Evolutionary conservation across 2,113 vertebrate genomes (phyloP).

Genomic region (Mustela lutreola): DNA sequence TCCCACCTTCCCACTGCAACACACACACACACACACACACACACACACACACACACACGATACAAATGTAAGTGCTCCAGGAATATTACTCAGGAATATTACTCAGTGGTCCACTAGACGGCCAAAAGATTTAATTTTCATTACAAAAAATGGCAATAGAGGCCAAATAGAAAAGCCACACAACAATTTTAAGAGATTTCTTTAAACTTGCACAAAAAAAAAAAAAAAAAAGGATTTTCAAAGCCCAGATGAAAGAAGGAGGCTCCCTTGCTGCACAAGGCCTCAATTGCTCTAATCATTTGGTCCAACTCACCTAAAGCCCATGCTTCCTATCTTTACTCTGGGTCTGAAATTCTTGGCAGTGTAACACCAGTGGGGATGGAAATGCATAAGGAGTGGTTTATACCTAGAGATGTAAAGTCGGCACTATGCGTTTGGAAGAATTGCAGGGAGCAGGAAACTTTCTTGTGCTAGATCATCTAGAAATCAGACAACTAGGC

Average conservation of each 20-base stretch:
- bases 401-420: background rate
- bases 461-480: background rate
- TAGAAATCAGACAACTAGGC: background rate
- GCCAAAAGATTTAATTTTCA: slow-evolving; percentile 23
- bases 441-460: background rate
- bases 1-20: background rate
- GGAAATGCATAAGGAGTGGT: background rate
- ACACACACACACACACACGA: background rate
- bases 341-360: slow-evolving; percentile 35
- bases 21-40: background rate
- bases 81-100: background rate
- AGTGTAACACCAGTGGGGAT: background rate
- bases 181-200: slow-evolving; percentile 13
- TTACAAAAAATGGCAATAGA: background rate
- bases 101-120: background rate
- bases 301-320: background rate
- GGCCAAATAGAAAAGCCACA: background rate
- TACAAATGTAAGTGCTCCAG: background rate
- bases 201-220: background rate
- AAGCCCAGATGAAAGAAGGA: background rate
- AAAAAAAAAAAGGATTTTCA: background rate
- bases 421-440: background rate
- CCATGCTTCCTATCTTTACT: background rate
- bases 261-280: background rate
- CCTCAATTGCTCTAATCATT: background rate